Base-by-base conservation (phyloP, 2,888 invertebrate species). In the Serripes groenlandicus region DNA sequence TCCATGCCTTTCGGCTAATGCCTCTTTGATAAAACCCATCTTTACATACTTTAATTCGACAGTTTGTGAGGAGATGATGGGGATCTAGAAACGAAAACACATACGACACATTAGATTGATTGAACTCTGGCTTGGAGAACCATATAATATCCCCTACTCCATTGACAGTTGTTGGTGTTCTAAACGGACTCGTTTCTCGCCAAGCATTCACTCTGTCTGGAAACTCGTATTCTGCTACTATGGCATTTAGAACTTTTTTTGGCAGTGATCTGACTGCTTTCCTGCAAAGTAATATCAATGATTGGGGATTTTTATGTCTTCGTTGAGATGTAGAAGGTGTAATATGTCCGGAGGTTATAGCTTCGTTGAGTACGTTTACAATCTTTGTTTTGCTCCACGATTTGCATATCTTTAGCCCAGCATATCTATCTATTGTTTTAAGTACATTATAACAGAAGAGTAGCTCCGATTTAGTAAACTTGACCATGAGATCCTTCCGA, bases 71-170 rank as follows among this genome's bases (percentile, higher is more conserved):
- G 15, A 80, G 71, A 62, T 80, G 80, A 54, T 83, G 76, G 15
- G 42, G 11, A 69, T 80, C 83, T 23, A 83, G 64, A 52, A 28
- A 75, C 11, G 78, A 74, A 66, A 82, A 82, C 15, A 78, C 23
- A 28, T 68, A 66, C 4, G 68, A 34, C 23, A 78, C 68, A 3
- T 75, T 83, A 9, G 23, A 23, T 7, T 21, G 35, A 64, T 75
- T 78, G 68, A 52, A 79, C 32, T 83, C 83, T 7, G 83, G 79
- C 5, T 11, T 26, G 15, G 76, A 83, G 66, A 69, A 79, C 79
- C 78, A 79, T 21, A 23, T 54, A 7, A 82, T 26, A 18, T 35
- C 23, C 7, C 30, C 68, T 7, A 49, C 26, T 23, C 18, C 30
- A 32, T 28, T 56, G 4, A 79, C 64, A 5, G 9, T 35, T 49